A percentile compares a stretch with the other conserved stretches of the same genome.
Conservation (phyloP, 2,797 vertebrate species). For the Clarias pachynema region DNA sequence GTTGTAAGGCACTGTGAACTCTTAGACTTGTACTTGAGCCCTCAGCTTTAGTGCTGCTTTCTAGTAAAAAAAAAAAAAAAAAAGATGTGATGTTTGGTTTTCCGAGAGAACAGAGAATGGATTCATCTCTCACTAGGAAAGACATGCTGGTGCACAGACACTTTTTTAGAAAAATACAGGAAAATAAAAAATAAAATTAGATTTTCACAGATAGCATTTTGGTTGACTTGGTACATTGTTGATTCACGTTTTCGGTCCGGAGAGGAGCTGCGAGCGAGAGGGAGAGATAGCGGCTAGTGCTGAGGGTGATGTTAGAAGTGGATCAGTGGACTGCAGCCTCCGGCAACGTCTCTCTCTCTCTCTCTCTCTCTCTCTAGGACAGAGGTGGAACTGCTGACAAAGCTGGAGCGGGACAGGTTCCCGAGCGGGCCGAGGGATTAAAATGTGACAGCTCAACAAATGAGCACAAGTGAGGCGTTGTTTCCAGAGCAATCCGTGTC, state of each 20-base stretch:
- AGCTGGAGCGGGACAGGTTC: constrained; percentile 77
- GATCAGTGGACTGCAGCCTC: constrained; percentile 28
- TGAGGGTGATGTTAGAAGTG: constrained; percentile 39
- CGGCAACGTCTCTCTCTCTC: constrained; percentile 37
- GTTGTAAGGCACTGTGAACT: constrained; percentile 84
- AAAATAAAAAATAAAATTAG: constrained; percentile 13
- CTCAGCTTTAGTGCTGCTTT: constrained; percentile 57
- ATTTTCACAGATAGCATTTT: constrained; percentile 20
- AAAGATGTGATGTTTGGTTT: constrained; percentile 28
- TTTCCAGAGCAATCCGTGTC: constrained; percentile 90
- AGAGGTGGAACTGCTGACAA: constrained; percentile 94
- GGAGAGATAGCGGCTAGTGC: constrained; percentile 17
- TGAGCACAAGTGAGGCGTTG: constrained; percentile 92
- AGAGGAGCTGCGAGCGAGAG: background rate
- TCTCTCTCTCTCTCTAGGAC: constrained; percentile 51
- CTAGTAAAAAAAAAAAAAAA: constrained; percentile 15
- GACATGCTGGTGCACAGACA: constrained; percentile 48
- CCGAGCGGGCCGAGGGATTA: constrained; percentile 89
- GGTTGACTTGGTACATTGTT: constrained; percentile 35
- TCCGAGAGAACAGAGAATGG: constrained; percentile 39
- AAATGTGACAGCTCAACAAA: constrained; percentile 97
- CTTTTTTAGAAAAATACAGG: constrained; percentile 41
- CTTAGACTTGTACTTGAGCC: constrained; percentile 72
- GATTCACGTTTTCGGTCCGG: constrained; percentile 22
- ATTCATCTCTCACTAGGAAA: constrained; percentile 39